phyloP scores from a whole-genome alignment of 2,888 invertebrate species.

The Geophilus truncorum region DNA sequence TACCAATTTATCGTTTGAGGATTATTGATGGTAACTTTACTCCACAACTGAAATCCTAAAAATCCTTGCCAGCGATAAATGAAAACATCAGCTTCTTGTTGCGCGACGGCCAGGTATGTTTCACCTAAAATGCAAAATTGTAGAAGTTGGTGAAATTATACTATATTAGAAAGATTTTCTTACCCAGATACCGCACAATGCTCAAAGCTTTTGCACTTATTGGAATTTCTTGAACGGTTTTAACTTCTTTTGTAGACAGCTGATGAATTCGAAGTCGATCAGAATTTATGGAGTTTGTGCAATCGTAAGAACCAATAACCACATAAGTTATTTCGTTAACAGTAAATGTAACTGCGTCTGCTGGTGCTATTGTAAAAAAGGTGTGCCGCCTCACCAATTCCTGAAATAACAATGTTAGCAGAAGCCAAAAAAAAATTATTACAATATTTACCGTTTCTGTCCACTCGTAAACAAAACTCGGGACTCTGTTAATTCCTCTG shows the following conservation, averaged over 20 bases:
- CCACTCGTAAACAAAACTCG: not conserved
- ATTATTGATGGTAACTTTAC: not conserved
- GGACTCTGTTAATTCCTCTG: not conserved
- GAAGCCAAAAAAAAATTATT: not conserved
- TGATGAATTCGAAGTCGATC: not conserved
- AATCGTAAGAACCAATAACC: not conserved
- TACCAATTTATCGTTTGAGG: not conserved
- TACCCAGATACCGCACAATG: not conserved
- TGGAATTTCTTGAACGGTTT: not conserved
- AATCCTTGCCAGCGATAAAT: constrained; percentile 3
- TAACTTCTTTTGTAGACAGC: not conserved
- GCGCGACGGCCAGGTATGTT: not conserved
- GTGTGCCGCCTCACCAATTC: not conserved
- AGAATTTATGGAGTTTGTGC: not conserved
- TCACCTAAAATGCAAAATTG: too few species aligned
- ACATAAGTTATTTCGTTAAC: not conserved
- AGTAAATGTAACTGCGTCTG: not conserved
- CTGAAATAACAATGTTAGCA: not conserved
- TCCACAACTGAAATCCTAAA: not conserved
- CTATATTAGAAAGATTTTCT: too few species aligned
- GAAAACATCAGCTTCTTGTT: not conserved
- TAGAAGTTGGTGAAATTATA: too few species aligned
- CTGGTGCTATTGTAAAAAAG: not conserved
- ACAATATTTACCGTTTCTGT: not conserved
- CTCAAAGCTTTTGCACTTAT: not conserved